These are phyloP conservation scores for Aplodontia rufa DNA, from an alignment of 2,113 vertebrate genomes.

Conservation along the genomic window DNA sequence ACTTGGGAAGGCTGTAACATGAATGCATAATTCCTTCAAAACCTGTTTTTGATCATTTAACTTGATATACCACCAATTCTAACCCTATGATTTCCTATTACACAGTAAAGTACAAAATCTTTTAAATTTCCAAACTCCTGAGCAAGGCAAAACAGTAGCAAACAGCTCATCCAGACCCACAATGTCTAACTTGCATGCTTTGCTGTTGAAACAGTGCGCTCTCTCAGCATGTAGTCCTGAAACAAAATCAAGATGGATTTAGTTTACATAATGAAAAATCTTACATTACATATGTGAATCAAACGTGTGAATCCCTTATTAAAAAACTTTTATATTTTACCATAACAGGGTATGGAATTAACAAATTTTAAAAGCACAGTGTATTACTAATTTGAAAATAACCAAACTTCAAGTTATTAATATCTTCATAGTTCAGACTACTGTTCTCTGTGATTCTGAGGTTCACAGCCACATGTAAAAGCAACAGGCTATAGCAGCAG, in stretches of 20 bases:
- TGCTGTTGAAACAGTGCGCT: neutral
- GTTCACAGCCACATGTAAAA: neutral
- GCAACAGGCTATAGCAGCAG: neutral
- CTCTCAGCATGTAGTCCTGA: neutral
- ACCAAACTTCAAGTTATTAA: neutral
- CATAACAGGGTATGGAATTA: neutral
- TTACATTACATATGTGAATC: neutral
- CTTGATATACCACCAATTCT: neutral
- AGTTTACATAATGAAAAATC: neutral
- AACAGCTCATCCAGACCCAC: neutral
- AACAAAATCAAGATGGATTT: neutral
- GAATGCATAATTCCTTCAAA: neutral
- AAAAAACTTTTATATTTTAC: neutral
- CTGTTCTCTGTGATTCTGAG: neutral
- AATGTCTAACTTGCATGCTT: neutral
- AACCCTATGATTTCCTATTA: neutral
- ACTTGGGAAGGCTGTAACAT: neutral
- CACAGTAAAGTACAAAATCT: neutral
- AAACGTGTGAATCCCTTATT: neutral
- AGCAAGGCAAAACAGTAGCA: neutral
- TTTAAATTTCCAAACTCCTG: neutral
- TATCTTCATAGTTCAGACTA: neutral
- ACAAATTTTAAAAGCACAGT: neutral
- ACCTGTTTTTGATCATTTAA: neutral
- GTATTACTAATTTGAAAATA: neutral